Evolutionary conservation across 2,113 vertebrate genomes (phyloP).

Genomic region (Rhynchopsitta pachyrhyncha): DNA sequence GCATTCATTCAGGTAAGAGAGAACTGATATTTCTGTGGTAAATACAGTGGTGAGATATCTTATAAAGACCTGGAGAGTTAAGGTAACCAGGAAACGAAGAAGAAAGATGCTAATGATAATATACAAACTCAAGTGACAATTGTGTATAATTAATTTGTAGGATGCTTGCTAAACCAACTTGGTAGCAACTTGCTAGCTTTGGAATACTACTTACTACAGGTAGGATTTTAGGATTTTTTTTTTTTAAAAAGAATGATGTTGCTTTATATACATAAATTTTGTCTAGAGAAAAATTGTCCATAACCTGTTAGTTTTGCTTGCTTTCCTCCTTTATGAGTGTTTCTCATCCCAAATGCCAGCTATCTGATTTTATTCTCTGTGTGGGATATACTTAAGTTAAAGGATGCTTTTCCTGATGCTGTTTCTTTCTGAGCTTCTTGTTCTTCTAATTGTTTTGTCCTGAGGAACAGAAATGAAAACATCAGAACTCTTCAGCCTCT

Average conservation of each 20-base stretch:
- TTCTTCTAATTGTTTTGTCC: not conserved
- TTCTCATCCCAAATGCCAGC: not conserved
- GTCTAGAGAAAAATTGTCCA: not conserved
- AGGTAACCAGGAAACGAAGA: not conserved
- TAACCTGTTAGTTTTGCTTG: not conserved
- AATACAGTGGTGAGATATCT: not conserved
- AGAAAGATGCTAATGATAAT: not conserved
- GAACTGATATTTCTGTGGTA: not conserved
- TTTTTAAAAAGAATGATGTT: not conserved
- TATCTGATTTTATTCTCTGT: not conserved
- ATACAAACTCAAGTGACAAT: not conserved
- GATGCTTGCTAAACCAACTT: not conserved
- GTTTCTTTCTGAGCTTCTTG: not conserved
- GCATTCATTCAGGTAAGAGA: constrained; percentile 89
- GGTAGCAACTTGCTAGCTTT: not conserved
- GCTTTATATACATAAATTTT: not conserved
- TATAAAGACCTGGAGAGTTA: not conserved
- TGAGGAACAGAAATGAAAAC: not conserved
- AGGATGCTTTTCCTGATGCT: not conserved
- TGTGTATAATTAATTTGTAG: not conserved
- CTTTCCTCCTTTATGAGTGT: not conserved
- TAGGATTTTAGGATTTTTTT: not conserved
- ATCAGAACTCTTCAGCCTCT: not conserved
- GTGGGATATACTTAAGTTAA: not conserved
- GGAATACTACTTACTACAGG: not conserved